A percentile compares a stretch with the other conserved stretches of the same genome.
Evolutionary conservation across 2,113 vertebrate species (phyloP).

Genomic region (Upupa epops): DNA sequence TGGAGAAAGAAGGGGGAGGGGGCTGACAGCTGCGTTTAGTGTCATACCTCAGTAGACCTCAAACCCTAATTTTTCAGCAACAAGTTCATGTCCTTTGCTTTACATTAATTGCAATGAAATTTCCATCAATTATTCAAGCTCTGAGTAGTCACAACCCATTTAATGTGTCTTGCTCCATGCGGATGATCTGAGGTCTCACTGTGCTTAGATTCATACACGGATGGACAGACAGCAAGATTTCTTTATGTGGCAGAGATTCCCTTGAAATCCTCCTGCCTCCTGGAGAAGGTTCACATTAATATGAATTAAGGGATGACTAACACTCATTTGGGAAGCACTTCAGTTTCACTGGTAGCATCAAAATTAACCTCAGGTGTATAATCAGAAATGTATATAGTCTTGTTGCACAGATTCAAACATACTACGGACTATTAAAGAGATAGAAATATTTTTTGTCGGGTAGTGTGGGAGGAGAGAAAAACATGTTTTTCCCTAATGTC

Average conservation of each 20-base stretch:
- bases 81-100: background rate
- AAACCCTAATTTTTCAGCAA: slow-evolving; percentile 11
- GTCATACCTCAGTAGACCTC: background rate
- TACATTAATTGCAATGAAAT: slow-evolving; percentile 24
- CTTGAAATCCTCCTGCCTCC: background rate
- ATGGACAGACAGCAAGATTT: background rate
- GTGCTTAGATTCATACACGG: background rate
- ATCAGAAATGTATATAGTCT: background rate
- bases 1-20: background rate
- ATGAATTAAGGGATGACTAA: background rate
- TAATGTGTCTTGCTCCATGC: background rate
- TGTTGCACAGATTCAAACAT: background rate
- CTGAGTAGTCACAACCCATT: background rate
- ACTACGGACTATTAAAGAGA: background rate
- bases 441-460: background rate
- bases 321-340: background rate
- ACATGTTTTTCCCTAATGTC: background rate
- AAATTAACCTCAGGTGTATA: background rate
- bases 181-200: background rate
- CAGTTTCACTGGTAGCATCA: background rate
- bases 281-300: background rate
- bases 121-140: background rate
- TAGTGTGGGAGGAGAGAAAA: background rate
- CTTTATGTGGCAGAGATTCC: background rate
- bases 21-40: background rate